Conservation (phyloP, 2,797 vertebrate species). For the Cheracebus regulus region DNA sequence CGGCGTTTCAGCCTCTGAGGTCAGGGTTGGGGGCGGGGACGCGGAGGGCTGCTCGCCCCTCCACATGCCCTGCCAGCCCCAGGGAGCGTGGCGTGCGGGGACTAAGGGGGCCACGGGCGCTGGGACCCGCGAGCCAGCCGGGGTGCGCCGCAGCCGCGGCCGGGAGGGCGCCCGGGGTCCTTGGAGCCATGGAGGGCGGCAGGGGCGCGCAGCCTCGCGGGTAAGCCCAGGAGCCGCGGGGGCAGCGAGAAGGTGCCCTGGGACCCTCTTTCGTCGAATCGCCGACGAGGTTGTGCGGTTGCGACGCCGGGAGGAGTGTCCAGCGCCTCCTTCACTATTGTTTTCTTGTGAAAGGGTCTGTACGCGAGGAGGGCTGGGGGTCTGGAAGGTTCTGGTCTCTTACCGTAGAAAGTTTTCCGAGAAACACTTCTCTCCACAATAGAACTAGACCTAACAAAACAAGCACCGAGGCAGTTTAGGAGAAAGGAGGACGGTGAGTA, state of each 20-base stretch:
- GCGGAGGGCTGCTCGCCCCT: fast-evolving
- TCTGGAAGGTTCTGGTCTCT: neutral
- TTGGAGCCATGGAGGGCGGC: neutral
- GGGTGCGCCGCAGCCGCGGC: neutral
- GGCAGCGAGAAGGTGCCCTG: fast-evolving
- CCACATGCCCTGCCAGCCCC: neutral
- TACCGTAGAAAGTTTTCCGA: neutral
- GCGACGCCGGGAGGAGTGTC: neutral
- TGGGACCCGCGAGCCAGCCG: too few relatives aligned
- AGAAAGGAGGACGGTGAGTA: neutral
- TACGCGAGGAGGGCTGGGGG: neutral
- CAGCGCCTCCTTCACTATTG: neutral
- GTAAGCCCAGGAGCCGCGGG: neutral
- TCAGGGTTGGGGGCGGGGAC: neutral
- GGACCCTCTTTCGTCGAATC: neutral
- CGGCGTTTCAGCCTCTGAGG: neutral
- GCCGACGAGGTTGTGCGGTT: neutral
- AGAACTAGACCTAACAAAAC: slow-evolving; percentile 31
- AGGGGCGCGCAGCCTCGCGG: neutral
- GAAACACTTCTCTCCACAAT: neutral
- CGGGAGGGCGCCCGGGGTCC: too few relatives aligned
- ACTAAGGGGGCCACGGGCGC: fast-evolving
- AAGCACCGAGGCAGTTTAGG: neutral
- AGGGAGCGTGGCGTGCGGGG: fast-evolving
- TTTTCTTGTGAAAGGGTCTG: neutral